Conservation (phyloP, 1,140 invertebrate species). For the Diabrotica virgifera region DNA sequence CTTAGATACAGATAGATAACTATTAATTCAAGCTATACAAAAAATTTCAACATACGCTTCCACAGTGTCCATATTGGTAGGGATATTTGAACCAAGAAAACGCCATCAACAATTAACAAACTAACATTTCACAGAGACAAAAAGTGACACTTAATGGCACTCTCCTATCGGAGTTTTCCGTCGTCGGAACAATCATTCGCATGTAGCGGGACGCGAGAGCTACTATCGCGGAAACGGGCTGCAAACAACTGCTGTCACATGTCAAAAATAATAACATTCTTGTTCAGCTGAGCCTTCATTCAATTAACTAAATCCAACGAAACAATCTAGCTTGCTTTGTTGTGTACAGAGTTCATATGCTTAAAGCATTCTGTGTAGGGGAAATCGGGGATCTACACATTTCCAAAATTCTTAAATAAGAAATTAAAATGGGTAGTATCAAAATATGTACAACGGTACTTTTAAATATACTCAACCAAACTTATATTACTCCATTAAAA, state of each 20-base stretch:
- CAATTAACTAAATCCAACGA: constrained; percentile 8
- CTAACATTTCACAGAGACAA: neutral
- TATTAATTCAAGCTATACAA: no score
- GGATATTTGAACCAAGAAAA: constrained; percentile 5
- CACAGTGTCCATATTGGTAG: constrained; percentile 4
- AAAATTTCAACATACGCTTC: neutral
- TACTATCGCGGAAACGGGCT: neutral
- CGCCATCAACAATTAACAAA: neutral
- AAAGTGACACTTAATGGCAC: neutral
- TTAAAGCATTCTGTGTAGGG: no score
- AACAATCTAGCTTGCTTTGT: constrained; percentile 4
- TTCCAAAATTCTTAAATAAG: no score
- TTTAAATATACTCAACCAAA: no score
- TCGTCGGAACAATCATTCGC: constrained; percentile 1
- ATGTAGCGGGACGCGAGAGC: neutral
- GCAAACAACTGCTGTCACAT: constrained; percentile 14
- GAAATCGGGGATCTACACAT: no score
- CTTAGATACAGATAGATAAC: no score
- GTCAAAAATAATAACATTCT: constrained; percentile 13
- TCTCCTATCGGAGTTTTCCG: neutral
- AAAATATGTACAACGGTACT: no score
- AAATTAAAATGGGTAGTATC: no score
- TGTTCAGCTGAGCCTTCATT: constrained; percentile 9
- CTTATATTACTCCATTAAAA: no score
- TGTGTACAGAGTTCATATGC: no score